Evolutionary conservation across 1,140 invertebrate species (phyloP).

Genomic region (Orchesella cincta): DNA sequence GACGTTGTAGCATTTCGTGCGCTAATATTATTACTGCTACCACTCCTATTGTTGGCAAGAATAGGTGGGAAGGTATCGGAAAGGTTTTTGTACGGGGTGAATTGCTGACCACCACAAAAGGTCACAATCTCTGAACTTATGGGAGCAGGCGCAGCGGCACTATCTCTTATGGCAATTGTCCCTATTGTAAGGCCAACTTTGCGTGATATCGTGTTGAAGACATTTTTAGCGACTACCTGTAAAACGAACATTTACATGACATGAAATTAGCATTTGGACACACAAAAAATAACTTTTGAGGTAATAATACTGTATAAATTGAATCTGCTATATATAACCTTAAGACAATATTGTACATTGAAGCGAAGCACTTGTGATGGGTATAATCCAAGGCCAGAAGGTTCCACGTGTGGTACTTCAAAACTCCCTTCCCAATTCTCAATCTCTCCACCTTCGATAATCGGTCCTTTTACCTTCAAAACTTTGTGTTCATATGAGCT

Average conservation of each 20-base stretch:
- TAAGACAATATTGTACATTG: not conserved
- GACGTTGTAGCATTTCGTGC: not conserved
- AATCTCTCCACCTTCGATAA: not conserved
- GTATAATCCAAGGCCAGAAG: not conserved
- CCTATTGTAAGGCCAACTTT: constrained; percentile 12
- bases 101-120: not conserved
- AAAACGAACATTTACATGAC: not conserved
- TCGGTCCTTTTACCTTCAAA: not conserved
- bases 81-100: constrained; percentile 23
- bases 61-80: constrained; percentile 4
- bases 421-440: not conserved
- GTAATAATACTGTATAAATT: not conserved
- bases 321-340: not conserved
- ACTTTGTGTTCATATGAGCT: not conserved
- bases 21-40: not conserved
- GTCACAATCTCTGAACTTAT: not conserved
- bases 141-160: not conserved
- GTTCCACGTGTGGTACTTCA: constrained; percentile 3
- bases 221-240: not conserved
- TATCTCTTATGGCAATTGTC: not conserved
- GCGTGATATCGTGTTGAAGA: not conserved
- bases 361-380: constrained; percentile 23
- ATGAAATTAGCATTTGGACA: not conserved
- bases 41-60: not conserved
- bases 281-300: not conserved